phyloP scores from a whole-genome alignment of 2,888 invertebrate species.

The Laothoe populi region DNA sequence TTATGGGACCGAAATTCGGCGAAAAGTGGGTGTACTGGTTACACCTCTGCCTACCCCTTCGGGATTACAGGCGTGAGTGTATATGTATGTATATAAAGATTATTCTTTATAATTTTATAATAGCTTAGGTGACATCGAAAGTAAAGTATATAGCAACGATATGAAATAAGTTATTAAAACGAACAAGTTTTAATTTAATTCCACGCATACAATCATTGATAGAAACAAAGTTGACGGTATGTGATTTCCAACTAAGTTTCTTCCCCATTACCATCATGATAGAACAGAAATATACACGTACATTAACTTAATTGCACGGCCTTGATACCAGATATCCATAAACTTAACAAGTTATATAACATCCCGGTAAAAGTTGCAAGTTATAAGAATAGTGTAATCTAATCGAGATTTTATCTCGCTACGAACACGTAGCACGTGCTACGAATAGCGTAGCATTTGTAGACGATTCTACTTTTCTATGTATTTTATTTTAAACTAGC shows the following conservation, averaged over 20 bases:
- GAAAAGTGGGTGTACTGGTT: no score
- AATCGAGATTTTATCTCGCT: constrained; percentile 24
- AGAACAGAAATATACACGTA: neutral
- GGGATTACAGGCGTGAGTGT: no score
- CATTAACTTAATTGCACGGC: constrained; percentile 14
- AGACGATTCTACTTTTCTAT: constrained; percentile 6
- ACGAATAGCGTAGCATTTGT: constrained; percentile 18
- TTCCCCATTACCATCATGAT: neutral
- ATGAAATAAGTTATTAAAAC: neutral
- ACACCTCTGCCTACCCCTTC: no score
- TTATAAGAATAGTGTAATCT: constrained; percentile 24
- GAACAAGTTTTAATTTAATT: neutral
- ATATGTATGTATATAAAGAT: no score
- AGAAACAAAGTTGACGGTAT: neutral
- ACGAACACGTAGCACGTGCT: constrained; percentile 28
- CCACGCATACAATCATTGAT: neutral
- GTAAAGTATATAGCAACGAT: neutral
- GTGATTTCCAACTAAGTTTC: neutral
- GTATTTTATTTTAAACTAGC: constrained; percentile 9
- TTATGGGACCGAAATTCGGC: no score
- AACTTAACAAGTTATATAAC: constrained; percentile 20
- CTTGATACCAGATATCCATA: constrained; percentile 12
- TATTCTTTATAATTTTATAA: no score
- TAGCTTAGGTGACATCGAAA: no score
- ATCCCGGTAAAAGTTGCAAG: constrained; percentile 1